phyloP scores from a whole-genome alignment of 2,797 vertebrate species.

The Apogon hyalosoma region DNA sequence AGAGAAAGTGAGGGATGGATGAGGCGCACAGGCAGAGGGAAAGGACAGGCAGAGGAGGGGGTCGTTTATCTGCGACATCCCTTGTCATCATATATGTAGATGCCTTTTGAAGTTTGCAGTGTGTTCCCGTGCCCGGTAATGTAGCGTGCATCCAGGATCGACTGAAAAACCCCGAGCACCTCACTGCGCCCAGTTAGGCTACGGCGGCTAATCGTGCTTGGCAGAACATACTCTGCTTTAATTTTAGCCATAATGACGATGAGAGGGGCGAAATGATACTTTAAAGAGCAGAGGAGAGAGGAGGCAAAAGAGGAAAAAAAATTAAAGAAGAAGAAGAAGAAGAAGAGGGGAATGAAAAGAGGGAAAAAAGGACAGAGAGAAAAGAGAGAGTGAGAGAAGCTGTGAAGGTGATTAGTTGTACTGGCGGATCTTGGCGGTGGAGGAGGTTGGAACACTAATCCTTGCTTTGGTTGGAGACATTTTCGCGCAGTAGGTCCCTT shows the following conservation, averaged over 20 bases:
- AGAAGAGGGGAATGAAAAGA: constrained; percentile 53
- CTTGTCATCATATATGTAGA: constrained; percentile 70
- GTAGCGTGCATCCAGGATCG: constrained; percentile 22
- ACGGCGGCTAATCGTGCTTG: constrained; percentile 77
- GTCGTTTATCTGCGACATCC: constrained; percentile 57
- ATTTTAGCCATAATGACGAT: constrained; percentile 82
- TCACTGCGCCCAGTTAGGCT: constrained; percentile 66
- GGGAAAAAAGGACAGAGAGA: constrained; percentile 52
- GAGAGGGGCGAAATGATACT: constrained; percentile 75
- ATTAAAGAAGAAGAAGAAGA: constrained; percentile 3
- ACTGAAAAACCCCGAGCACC: constrained; percentile 45
- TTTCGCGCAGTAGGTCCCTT: constrained; percentile 86
- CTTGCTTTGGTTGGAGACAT: constrained; percentile 88
- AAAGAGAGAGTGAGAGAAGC: constrained; percentile 49
- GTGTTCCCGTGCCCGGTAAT: constrained; percentile 35
- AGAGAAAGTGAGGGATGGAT: constrained; percentile 40
- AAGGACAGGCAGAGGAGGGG: constrained; percentile 39
- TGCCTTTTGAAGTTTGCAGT: constrained; percentile 66
- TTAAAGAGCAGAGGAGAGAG: constrained; percentile 77
- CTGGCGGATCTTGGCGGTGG: constrained; percentile 85
- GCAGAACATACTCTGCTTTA: constrained; percentile 83
- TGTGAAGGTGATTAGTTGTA: constrained; percentile 87
- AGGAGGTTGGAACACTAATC: constrained; percentile 89
- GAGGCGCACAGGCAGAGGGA: constrained; percentile 26
- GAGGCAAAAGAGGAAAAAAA: constrained; percentile 38